Conservation (phyloP, 2,797 vertebrate species). For the Euthynnus affinis region DNA sequence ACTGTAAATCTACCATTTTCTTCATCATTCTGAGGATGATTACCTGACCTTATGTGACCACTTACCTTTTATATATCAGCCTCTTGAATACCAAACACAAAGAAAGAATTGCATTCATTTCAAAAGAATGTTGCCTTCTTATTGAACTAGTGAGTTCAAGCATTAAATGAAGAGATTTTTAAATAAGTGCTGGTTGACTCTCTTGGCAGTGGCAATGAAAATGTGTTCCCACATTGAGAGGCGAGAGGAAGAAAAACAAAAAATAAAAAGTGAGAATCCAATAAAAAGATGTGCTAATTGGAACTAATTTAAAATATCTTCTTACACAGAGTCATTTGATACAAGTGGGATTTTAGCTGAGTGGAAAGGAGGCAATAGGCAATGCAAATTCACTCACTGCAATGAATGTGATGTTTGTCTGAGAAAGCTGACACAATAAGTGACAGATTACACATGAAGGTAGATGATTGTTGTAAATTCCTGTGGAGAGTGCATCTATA, state of each 20-base stretch:
- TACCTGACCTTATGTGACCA: no score
- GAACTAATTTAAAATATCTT: neutral
- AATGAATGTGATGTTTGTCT: slow-evolving; percentile 22
- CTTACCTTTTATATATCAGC: no score
- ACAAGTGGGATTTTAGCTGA: neutral
- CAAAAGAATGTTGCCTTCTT: no score
- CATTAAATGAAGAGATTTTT: neutral
- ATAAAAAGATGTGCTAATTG: slow-evolving; percentile 16
- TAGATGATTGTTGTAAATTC: slow-evolving; percentile 60
- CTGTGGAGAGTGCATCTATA: neutral
- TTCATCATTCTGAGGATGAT: no score
- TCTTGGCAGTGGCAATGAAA: neutral
- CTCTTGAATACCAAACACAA: no score
- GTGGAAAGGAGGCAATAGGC: neutral
- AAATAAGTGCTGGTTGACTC: neutral
- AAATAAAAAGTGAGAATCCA: neutral
- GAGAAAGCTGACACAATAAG: slow-evolving; percentile 47
- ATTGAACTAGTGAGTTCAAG: neutral
- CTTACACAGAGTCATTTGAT: neutral
- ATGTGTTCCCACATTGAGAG: neutral
- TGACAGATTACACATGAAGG: slow-evolving; percentile 65
- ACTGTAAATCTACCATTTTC: no score
- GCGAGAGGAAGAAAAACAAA: neutral
- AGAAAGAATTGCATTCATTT: no score
- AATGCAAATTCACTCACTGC: slow-evolving; percentile 1